phyloP scores from a whole-genome alignment of 2,888 invertebrate species.

The Dryococelus australis region DNA sequence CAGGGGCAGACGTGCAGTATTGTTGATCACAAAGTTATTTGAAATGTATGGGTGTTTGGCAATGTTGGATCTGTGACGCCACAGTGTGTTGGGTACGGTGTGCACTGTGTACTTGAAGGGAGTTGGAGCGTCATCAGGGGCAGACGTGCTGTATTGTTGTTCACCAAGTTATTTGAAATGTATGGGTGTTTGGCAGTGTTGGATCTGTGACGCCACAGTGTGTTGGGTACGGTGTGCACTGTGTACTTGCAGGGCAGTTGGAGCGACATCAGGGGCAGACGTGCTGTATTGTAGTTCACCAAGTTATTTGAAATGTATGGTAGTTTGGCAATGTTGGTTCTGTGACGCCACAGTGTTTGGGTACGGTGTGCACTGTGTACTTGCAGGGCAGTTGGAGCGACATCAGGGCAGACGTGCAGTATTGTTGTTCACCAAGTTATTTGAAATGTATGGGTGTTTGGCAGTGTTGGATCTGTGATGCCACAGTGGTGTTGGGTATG shows the following conservation, averaged over 20 bases:
- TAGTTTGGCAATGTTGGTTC: too few species aligned
- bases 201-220: neutral
- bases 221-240: neutral
- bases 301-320: too few species aligned
- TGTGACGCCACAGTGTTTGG: neutral
- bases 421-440: constrained; percentile 60
- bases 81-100: neutral
- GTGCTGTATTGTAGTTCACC: constrained; percentile 63
- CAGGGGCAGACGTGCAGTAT: constrained; percentile 65
- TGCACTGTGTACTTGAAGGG: constrained; percentile 61
- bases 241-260: constrained; percentile 65
- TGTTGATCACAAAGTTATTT: constrained; percentile 59
- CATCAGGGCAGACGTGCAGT: constrained; percentile 65
- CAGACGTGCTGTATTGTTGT: constrained; percentile 63
- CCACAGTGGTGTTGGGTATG: neutral
- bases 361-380: neutral
- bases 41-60: too few species aligned
- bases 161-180: constrained; percentile 54
- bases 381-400: constrained; percentile 72
- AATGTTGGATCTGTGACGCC: too few species aligned
- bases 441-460: too few species aligned
- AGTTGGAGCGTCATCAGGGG: constrained; percentile 71
- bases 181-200: too few species aligned
- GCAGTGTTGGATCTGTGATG: too few species aligned
- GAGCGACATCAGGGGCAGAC: constrained; percentile 69